Conservation (phyloP, 2,888 invertebrate genomes). For the Actias luna region DNA sequence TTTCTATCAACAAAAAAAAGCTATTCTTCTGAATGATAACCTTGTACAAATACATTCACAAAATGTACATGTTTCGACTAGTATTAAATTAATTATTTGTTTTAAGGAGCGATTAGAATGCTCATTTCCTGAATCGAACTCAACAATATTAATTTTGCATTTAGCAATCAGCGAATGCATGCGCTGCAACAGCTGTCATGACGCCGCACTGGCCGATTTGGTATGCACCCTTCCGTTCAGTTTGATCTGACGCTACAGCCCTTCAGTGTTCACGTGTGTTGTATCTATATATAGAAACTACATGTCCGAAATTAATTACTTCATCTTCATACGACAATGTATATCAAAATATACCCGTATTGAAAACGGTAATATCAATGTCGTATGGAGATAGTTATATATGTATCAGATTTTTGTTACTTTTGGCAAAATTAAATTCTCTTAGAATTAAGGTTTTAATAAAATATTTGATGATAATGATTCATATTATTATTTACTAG, state of each 20-base stretch:
- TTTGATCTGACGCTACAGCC: slow-evolving; percentile 37
- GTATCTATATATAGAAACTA: background rate
- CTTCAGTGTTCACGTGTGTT: slow-evolving; percentile 26
- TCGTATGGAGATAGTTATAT: background rate
- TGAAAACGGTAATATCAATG: background rate
- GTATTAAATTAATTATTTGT: no score
- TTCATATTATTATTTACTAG: no score
- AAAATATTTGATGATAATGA: no score
- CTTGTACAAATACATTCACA: no score
- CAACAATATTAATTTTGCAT: slow-evolving; percentile 69
- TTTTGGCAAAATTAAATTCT: no score
- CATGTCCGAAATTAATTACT: background rate
- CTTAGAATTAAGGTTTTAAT: no score
- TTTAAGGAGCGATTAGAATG: slow-evolving; percentile 5
- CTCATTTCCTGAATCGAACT: slow-evolving; percentile 33
- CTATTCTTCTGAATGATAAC: no score
- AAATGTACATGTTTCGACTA: no score
- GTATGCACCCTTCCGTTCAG: slow-evolving; percentile 69
- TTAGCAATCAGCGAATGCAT: slow-evolving; percentile 68
- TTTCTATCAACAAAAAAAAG: no score
- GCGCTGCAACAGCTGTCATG: slow-evolving; percentile 59
- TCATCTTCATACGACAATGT: background rate
- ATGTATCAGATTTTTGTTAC: no score
- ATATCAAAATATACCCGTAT: background rate
- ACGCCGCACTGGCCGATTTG: slow-evolving; percentile 65